These are phyloP conservation scores for Troides oblongomaculatus DNA, from an alignment of 2,888 invertebrate species.

Conservation along the genomic window DNA sequence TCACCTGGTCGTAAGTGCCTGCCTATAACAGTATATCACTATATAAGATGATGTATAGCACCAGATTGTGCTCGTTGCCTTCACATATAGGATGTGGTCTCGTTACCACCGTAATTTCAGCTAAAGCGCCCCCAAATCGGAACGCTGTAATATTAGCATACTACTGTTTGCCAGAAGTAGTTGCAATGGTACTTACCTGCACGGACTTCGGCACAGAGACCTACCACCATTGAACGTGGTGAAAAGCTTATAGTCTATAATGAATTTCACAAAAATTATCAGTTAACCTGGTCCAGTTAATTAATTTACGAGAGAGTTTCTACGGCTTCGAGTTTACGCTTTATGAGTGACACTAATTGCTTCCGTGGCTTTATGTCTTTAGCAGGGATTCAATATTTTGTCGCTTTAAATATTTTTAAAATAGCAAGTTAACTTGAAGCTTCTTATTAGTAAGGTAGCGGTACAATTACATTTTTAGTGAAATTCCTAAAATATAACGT, in stretches of 20 bases:
- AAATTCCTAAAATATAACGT: too few species aligned
- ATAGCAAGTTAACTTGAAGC: neutral
- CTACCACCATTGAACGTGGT: neutral
- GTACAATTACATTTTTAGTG: neutral
- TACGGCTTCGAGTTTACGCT: constrained; percentile 12
- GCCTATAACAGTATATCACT: too few species aligned
- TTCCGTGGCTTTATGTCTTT: constrained; percentile 8
- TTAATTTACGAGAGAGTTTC: neutral
- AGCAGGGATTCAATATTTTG: constrained; percentile 2
- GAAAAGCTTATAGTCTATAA: neutral
- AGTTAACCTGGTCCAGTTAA: constrained; percentile 4
- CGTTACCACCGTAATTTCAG: too few species aligned
- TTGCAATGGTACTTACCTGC: too few species aligned
- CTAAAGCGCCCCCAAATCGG: too few species aligned
- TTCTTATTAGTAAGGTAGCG: neutral
- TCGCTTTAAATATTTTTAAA: neutral
- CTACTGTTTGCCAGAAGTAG: too few species aligned
- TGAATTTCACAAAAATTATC: constrained; percentile 1
- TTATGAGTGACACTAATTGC: constrained; percentile 18
- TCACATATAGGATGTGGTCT: too few species aligned
- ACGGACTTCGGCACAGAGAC: neutral
- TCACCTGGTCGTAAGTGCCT: too few species aligned
- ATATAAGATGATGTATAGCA: too few species aligned
- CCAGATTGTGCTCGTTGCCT: too few species aligned
- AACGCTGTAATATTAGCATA: too few species aligned